Conservation (phyloP, 2,797 vertebrate genomes). For the Zenarchopterus dispar region DNA sequence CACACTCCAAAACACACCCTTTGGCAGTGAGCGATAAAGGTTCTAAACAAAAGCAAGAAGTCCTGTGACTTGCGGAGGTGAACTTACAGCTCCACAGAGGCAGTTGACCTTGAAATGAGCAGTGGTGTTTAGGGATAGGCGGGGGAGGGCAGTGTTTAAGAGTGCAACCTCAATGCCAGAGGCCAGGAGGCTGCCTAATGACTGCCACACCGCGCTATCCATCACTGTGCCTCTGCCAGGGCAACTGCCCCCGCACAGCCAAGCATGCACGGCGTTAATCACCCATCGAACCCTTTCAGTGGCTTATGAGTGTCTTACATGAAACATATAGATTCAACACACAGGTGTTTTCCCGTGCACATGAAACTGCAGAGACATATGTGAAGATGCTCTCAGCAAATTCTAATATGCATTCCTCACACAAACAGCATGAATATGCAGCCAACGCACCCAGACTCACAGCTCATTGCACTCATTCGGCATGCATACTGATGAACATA, state of each 20-base stretch:
- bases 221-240: slow-evolving; percentile 82
- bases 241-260: slow-evolving; percentile 69
- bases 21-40: slow-evolving; percentile 76
- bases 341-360: slow-evolving; percentile 25
- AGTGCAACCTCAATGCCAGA: slow-evolving; percentile 80
- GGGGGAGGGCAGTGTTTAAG: slow-evolving; percentile 81
- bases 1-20: slow-evolving; percentile 69
- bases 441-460: slow-evolving; percentile 62
- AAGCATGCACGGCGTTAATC: slow-evolving; percentile 71
- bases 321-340: slow-evolving; percentile 22
- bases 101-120: slow-evolving; percentile 87
- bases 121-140: slow-evolving; percentile 77
- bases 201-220: slow-evolving; percentile 82
- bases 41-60: slow-evolving; percentile 73
- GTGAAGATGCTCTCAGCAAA: slow-evolving; percentile 32
- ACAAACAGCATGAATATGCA: slow-evolving; percentile 66
- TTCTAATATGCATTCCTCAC: slow-evolving; percentile 32
- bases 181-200: slow-evolving; percentile 86
- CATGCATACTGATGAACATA: slow-evolving; percentile 66
- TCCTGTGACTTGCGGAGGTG: slow-evolving; percentile 73
- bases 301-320: slow-evolving; percentile 30
- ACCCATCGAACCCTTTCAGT: slow-evolving; percentile 55
- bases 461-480: slow-evolving; percentile 72
- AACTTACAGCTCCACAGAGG: slow-evolving; percentile 74
- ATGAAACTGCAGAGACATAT: slow-evolving; percentile 30